A percentile compares a stretch with the other conserved stretches of the same genome.
These are phyloP conservation scores for Leptarthrus brevirostris DNA, from an alignment of 2,888 invertebrate genomes.

Conservation along the genomic window DNA sequence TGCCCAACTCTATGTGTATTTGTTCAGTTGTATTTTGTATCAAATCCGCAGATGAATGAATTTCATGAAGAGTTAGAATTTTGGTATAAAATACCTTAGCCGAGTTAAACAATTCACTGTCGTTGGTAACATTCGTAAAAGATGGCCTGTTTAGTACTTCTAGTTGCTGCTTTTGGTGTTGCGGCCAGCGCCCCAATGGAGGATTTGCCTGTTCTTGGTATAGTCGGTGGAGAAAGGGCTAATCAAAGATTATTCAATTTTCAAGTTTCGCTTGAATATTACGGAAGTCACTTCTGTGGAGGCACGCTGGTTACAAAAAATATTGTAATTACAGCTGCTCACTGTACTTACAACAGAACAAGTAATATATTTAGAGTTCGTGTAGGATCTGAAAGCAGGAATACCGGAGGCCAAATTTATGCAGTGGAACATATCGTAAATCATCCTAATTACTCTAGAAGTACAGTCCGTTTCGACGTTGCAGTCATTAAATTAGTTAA, in stretches of 20 bases:
- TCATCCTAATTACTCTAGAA: not conserved
- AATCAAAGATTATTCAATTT: not conserved
- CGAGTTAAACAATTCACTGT: too few relatives aligned
- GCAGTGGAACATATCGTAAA: not conserved
- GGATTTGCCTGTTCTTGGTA: not conserved
- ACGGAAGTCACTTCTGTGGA: not conserved
- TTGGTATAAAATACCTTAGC: too few relatives aligned
- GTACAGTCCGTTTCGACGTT: not conserved
- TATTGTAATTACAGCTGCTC: slow-evolving; percentile 6
- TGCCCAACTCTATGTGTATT: too few relatives aligned
- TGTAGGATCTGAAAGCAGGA: not conserved
- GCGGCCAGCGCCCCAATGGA: not conserved
- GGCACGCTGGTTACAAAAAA: not conserved
- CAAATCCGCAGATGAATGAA: too few relatives aligned
- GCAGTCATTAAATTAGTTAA: not conserved
- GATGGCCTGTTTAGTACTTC: too few relatives aligned
- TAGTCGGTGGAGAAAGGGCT: not conserved
- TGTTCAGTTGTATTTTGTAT: too few relatives aligned
- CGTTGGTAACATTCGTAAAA: too few relatives aligned
- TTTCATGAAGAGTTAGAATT: too few relatives aligned
- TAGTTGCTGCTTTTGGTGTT: not conserved
- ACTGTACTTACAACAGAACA: not conserved
- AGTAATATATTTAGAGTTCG: not conserved
- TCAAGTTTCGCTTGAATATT: not conserved
- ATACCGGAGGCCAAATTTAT: not conserved